Base-by-base conservation (phyloP, 1,140 invertebrate species). In the Phymorhynchus buccinoides region DNA sequence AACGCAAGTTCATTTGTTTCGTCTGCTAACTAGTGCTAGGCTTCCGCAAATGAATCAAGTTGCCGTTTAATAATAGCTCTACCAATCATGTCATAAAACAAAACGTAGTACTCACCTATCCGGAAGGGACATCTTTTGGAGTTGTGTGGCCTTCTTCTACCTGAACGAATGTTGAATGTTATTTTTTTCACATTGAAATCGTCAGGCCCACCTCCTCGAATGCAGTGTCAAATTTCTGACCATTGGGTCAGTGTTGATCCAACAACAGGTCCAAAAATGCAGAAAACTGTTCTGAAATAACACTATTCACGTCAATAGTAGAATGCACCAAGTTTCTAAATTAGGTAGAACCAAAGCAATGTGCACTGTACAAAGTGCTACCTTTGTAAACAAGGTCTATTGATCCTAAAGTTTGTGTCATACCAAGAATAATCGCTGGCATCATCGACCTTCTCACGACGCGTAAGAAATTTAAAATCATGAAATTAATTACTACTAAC, bases 91-190 rank as follows among this genome's bases (percentile, higher is more conserved):
- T n/a, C n/a, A n/a, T n/a, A n/a, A n/a, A n/a, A n/a, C n/a, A n/a
- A n/a, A n/a, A n/a, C n/a, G n/a, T n/a, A n/a, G n/a, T n/a, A 73
- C 84, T 85, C 66, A 85, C 84, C 84, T 78, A 18, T 85, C 84
- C 73, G 84, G 62, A 9, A 85, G 56, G 39, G 84, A 85, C 84
- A 85, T 85, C 71, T 52, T 52, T 6, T 39, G 52, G 32, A 37
- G 66, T 52, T 52, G 37, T 37, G 56, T 18, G 56, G 41, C 12
- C 52, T 73, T 62, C 48, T 66, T 39, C 56, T 39, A 62, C 35
- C 80, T 52, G 79, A 48, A 56, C 16, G 44, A 14, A 52, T 52
- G 44, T 52, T 52, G 48, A 52, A n/a, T n/a, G 22, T 14, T 52
- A 2, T 48, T 37, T 18, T 37, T 52, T 80, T 35, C 79, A 52